Evolutionary conservation across 2,113 vertebrate genomes (phyloP).

Genomic region (Gadus macrocephalus): DNA sequence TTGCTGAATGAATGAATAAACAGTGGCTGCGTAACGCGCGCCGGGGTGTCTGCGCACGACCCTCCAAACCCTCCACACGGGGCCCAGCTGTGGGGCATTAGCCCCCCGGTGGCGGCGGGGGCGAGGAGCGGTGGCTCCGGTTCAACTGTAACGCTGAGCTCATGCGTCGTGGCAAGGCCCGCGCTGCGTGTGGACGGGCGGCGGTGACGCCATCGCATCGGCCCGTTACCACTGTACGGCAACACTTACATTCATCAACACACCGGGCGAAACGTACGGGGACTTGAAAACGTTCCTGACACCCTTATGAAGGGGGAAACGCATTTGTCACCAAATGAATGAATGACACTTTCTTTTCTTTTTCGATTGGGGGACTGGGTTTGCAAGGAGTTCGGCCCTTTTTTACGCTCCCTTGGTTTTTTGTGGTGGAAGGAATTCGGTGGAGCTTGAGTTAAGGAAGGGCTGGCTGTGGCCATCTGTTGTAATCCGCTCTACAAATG

Average conservation of each 20-base stretch:
- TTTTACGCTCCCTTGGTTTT: neutral
- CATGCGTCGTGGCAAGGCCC: conserved; percentile 54
- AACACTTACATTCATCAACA: conserved; percentile 7
- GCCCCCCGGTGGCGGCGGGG: conserved; percentile 20
- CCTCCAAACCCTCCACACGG: conserved; percentile 15
- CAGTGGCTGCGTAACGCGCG: too few relatives aligned
- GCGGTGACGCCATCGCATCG: conserved; percentile 14
- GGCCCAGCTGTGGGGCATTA: too few relatives aligned
- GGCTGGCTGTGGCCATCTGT: conserved; percentile 33
- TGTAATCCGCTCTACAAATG: conserved; percentile 53
- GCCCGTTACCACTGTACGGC: conserved; percentile 34
- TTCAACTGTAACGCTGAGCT: conserved; percentile 66
- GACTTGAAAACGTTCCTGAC: too few relatives aligned
- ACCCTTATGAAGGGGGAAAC: too few relatives aligned
- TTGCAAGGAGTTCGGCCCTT: neutral
- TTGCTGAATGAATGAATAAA: too few relatives aligned
- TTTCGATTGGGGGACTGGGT: too few relatives aligned
- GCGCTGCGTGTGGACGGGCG: conserved; percentile 34
- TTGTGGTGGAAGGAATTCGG: neutral
- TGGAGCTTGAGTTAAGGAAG: conserved; percentile 19
- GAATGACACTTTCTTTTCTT: too few relatives aligned
- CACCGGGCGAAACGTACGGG: neutral
- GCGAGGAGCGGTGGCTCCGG: conserved; percentile 56
- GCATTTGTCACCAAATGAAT: neutral
- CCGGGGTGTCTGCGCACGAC: neutral